Base-by-base conservation (phyloP, 2,888 invertebrate genomes). In the Nemapogon koenigi region DNA sequence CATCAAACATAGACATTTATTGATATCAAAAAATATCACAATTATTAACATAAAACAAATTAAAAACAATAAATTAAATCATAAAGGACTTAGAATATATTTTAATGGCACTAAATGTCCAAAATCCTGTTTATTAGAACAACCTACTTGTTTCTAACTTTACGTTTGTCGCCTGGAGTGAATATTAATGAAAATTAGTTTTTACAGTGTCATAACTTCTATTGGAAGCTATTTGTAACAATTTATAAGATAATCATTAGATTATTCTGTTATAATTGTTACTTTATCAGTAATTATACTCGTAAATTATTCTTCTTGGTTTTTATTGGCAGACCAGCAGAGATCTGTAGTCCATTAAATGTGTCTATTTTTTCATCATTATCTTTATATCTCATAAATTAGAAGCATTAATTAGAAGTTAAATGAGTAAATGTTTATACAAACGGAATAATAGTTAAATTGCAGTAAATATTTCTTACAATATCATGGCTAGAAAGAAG, bases 31-130 rank as follows among this genome's bases (percentile, higher is more conserved):
- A 59, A 61, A 59, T 54, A n/a, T 28, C 14, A 16, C 62, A 63
- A 71, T 71, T 66, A 68, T 66, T 61, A 48, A 53, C 55, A 56
- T 58, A 55, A 47, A 58, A 62, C 62, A 69, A 70, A 70, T 71
- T 70, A 63, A 62, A 66, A 61, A 51, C 64, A 58, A 65, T 66
- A 62, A 65, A 63, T 67, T 60, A 52, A 60, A 66, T 59, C 55
- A 59, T 59, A 55, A 35, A 53, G 50, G 46, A 49, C 51, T 52
- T 50, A 51, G 52, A 52, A 49, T 43, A 45, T 45, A 58, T 55
- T 55, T 59, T 51, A 50, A 42, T 52, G 59, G 58, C 59, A 59
- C 50, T 52, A 56, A 55, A 57, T 53, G 53, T 57, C 56, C 50
- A 62, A 33, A 71, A 71, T 66, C 66, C 66, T 62, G 59, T 63